Evolutionary conservation across 2,113 vertebrate species (phyloP).

Genomic region (Bathybates hornii): DNA sequence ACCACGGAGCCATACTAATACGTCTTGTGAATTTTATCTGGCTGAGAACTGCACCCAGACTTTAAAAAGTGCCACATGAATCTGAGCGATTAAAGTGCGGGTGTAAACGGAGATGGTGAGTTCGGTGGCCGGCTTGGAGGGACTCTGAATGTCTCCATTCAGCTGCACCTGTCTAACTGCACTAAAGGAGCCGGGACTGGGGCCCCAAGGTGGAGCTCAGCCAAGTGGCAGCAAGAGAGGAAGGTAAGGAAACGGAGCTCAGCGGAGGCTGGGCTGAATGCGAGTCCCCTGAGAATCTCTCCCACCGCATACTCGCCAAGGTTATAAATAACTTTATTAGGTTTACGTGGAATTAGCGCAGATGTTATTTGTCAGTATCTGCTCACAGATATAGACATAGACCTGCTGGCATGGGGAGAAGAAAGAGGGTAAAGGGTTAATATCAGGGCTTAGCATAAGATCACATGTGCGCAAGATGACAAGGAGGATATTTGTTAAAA

Average conservation of each 20-base stretch:
- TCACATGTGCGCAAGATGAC: neutral
- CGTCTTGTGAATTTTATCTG: conserved; percentile 32
- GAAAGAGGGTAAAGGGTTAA: neutral
- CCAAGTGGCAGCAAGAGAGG: conserved; percentile 39
- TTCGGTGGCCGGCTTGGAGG: conserved; percentile 9
- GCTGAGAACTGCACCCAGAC: conserved; percentile 15
- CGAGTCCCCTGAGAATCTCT: conserved; percentile 56
- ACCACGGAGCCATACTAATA: conserved; percentile 6
- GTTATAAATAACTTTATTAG: conserved; percentile 68
- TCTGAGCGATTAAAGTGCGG: conserved; percentile 31
- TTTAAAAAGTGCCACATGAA: conserved; percentile 34
- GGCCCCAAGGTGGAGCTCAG: conserved; percentile 47
- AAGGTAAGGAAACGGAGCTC: conserved; percentile 29
- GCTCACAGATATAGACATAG: conserved; percentile 1
- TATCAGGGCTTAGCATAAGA: neutral
- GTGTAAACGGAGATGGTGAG: conserved; percentile 57
- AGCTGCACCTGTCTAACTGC: conserved; percentile 60
- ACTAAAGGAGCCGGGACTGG: conserved; percentile 26
- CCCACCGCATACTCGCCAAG: conserved; percentile 7
- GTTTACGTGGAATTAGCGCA: conserved; percentile 61
- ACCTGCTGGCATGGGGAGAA: neutral
- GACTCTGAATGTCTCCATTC: conserved; percentile 22
- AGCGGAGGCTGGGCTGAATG: conserved; percentile 23
- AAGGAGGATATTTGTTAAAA: neutral
- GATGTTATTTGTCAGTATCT: conserved; percentile 40